Evolutionary conservation across 2,113 vertebrate genomes (phyloP), one percentile per base, ranked within the genome.

Genomic region (Calypte anna): DNA sequence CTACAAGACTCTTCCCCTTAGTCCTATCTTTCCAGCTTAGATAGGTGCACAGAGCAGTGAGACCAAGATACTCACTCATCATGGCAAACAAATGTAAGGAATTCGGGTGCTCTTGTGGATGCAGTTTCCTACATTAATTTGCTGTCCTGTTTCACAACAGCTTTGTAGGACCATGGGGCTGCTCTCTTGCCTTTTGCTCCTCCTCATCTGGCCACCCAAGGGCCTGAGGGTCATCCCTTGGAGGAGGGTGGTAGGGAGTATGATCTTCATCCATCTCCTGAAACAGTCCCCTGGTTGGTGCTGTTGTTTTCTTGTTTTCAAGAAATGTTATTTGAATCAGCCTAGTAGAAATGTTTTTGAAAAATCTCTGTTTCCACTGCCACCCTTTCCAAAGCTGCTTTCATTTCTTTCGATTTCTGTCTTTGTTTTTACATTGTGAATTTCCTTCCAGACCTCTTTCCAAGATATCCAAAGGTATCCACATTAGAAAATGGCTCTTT

Each of bases 311-410:
- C 85, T 50, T 78, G 14, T 23, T 90, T 83, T 72, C 38, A 53
- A 82, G 33, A 43, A 74, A 46, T 31, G 30, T 58, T 67, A 57
- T 91, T 85, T 69, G 66, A 92, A 91, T 62, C 83, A 92, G 62
- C 22, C 81, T 76, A 89, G 58, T 66, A 87, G 66, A 85, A 91
- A 73, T 75, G 64, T 86, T 83, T 82, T 88, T 18, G 11, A 84
- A 91, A 54, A 33, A 67, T n/a, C 3, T 82, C n/a, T 95, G 66
- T 95, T 93, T 82, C 50, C 28, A 61, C 21, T 72, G 44, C 58
- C 14, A 0, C 86, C 23, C 69, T 86, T 93, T 92, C 40, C 66
- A 89, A 72, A 77, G 36, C 31, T 80, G 54, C 38, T 82, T 90
- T 33, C 48, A 67, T 87, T 92, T 80, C 30, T 89, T 75, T 72